Conservation (phyloP, 2,888 invertebrate genomes). For the Tenthredo notha region DNA sequence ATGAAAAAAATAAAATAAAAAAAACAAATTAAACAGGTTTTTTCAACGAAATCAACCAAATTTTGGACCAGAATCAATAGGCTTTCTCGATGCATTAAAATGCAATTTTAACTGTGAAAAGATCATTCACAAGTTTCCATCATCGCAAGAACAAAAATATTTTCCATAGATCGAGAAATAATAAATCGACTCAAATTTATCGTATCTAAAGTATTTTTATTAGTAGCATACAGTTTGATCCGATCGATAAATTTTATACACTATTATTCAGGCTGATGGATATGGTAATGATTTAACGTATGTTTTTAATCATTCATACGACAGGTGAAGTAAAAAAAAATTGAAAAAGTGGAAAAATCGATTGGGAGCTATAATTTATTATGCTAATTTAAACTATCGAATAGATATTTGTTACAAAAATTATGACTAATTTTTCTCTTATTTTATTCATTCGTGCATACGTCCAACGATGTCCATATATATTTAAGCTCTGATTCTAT, state of each 20-base stretch:
- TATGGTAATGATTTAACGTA: neutral
- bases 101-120: neutral
- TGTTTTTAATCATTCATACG: neutral
- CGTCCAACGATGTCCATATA: neutral
- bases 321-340: neutral
- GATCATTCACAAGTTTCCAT: neutral
- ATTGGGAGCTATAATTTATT: neutral
- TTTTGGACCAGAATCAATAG: neutral
- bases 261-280: neutral
- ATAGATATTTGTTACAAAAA: neutral
- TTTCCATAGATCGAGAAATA: neutral
- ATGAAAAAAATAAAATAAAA: neutral
- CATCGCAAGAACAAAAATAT: neutral
- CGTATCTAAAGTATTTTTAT: neutral
- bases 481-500: neutral
- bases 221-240: constrained; percentile 1
- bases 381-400: neutral
- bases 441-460: neutral
- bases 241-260: neutral
- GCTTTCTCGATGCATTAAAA: neutral
- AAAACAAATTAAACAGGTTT: neutral
- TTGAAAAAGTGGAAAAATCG: neutral
- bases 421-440: neutral
- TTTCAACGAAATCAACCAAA: neutral
- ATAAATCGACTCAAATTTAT: neutral